These are phyloP conservation scores for Allacma fusca DNA, from an alignment of 2,888 invertebrate species.

Conservation along the genomic window DNA sequence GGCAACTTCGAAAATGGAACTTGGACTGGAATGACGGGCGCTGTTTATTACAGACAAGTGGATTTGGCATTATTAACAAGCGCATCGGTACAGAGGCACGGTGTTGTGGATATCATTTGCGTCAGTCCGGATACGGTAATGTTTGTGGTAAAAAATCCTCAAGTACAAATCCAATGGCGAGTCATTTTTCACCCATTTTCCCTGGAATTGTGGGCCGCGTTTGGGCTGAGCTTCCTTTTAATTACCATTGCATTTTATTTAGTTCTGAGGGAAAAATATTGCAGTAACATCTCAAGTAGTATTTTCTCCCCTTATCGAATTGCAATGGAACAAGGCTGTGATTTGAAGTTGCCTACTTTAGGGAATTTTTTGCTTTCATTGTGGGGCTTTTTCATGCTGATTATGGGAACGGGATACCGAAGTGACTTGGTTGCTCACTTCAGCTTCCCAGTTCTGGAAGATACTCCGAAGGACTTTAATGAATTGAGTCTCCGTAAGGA, in stretches of 20 bases:
- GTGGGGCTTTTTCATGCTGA: constrained; percentile 29
- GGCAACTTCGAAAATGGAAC: constrained; percentile 20
- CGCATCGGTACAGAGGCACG: constrained; percentile 10
- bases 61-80: constrained; percentile 1
- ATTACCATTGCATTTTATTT: not conserved
- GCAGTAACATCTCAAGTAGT: not conserved
- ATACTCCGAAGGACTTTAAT: constrained; percentile 7
- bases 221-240: not conserved
- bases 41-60: not conserved
- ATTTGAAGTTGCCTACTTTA: not conserved
- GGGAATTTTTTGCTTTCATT: not conserved
- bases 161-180: constrained; percentile 10
- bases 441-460: not conserved
- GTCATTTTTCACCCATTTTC: constrained; percentile 17
- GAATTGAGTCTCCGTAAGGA: not conserved
- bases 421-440: constrained; percentile 32
- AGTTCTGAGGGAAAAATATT: not conserved
- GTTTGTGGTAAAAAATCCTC: not conserved
- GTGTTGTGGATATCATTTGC: constrained; percentile 12
- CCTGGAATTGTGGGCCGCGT: not conserved
- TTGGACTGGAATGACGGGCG: constrained; percentile 31
- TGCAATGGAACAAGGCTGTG: constrained; percentile 7
- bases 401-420: constrained; percentile 17
- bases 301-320: constrained; percentile 20
- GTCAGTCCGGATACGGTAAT: not conserved